Conservation (phyloP, 2,113 vertebrate genomes). For the Callospermophilus lateralis region DNA sequence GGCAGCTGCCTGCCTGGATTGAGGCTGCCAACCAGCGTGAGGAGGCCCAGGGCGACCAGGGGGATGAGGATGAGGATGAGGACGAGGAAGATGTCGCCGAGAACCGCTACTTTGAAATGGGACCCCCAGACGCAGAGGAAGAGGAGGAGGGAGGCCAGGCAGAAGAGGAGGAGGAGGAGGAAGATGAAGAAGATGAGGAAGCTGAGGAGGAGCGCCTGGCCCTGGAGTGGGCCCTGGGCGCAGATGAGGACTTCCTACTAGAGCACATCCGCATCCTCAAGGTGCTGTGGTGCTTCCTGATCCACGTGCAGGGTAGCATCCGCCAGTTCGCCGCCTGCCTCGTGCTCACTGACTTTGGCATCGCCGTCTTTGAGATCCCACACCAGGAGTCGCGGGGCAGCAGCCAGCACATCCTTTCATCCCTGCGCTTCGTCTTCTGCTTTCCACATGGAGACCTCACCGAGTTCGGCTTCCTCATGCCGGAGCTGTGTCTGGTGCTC, state of each 20-base stretch:
- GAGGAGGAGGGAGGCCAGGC: constrained; percentile 61
- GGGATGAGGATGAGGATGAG: constrained; percentile 29
- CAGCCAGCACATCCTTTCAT: constrained; percentile 88
- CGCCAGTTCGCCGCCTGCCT: constrained; percentile 93
- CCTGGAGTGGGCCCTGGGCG: constrained; percentile 80
- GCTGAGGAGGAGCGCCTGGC: constrained; percentile 84
- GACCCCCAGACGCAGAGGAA: constrained; percentile 87
- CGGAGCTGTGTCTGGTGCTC: constrained; percentile 91
- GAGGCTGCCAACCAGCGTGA: constrained; percentile 81
- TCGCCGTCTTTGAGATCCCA: constrained; percentile 91
- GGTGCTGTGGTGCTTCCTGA: constrained; percentile 93
- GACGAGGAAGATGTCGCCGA: constrained; percentile 74
- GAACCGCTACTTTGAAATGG: constrained; percentile 98
- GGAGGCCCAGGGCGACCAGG: constrained; percentile 82
- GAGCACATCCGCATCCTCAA: constrained; percentile 86
- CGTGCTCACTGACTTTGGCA: constrained; percentile 88
- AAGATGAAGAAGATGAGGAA: constrained; percentile 56
- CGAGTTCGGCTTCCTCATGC: constrained; percentile 90
- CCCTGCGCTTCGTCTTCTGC: constrained; percentile 88
- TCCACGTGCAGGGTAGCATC: constrained; percentile 90
- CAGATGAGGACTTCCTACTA: constrained; percentile 72
- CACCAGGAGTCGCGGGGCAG: constrained; percentile 83
- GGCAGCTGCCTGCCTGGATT: constrained; percentile 76
- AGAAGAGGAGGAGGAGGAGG: constrained; percentile 59
- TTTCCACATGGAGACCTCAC: constrained; percentile 90